Base-by-base conservation (phyloP, 2,113 vertebrate species). In the Toxotes jaculatrix region DNA sequence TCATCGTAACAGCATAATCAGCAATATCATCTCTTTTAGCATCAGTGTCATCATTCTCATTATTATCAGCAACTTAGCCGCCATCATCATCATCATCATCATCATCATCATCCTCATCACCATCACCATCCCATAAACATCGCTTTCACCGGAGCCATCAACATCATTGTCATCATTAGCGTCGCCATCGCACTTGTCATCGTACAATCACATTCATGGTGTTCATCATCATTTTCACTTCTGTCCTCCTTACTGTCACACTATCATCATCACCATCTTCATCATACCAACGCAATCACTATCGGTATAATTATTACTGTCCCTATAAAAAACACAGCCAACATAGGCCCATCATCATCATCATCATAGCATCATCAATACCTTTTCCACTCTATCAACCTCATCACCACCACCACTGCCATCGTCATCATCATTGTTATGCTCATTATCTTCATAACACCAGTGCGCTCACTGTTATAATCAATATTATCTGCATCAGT, bases 1-100 rank as follows among this genome's bases (percentile, higher is more conserved):
- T 65, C 71, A 75, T 79, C 55, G 38, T 6, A 34, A 57, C 17
- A 32, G 5, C 12, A 65, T 47, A 75, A 55, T 84, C 67, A 69
- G 60, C 75, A 14, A 9, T 19, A 49, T 63, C 66, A 43, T 65
- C 73, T 38, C 43, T 16, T 31, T 64, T 47, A 67, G 59, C 62
- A 66, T 88, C 77, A 38, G 57, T 42, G 47, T 27, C 69, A 80
- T 84, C 51, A 60, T 51, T 42, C 36, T 42, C 1, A 19, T 66
- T 62, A 77, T 61, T 47, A 74, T 57, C 68, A 86, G 63, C 75
- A 45, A 31, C 27, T 27, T 45, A 0, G 56, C 49, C 38, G 42
- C 31, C 65, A 45, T 49, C 57, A 27, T 21, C 55, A 7, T n/a
- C 56, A 42, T 21, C 43, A 36, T 23, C 6, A 5, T 47, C 73